Conservation (phyloP, 2,797 vertebrate species). For the Thaleichthys pacificus region DNA sequence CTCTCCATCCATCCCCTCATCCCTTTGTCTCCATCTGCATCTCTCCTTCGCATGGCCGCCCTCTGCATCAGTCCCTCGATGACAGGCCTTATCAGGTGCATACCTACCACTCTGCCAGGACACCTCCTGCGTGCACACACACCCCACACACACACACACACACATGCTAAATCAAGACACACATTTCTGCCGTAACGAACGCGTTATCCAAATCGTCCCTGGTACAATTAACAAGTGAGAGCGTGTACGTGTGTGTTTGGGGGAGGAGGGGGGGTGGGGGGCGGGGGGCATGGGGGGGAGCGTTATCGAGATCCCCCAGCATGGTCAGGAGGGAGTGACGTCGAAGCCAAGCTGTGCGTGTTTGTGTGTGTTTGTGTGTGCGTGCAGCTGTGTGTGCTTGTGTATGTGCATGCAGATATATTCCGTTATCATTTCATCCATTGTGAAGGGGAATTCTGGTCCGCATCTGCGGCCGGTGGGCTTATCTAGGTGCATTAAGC, state of each 20-base stretch:
- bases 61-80: slow-evolving; percentile 29
- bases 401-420: slow-evolving; percentile 41
- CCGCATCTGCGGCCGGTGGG: slow-evolving; percentile 60
- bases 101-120: slow-evolving; percentile 8
- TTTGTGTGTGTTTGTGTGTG: not conserved
- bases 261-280: slow-evolving; percentile 19
- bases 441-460: slow-evolving; percentile 69
- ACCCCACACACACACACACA: not conserved
- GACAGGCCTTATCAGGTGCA: slow-evolving; percentile 54
- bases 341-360: not conserved
- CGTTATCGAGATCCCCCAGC: slow-evolving; percentile 49
- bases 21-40: slow-evolving; percentile 7
- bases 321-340: slow-evolving; percentile 51
- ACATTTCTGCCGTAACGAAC: slow-evolving; percentile 35
- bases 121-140: slow-evolving; percentile 16
- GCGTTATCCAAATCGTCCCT: slow-evolving; percentile 25
- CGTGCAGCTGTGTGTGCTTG: slow-evolving; percentile 20
- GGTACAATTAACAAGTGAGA: slow-evolving; percentile 25
- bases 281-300: slow-evolving; percentile 6
- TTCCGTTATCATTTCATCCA: slow-evolving; percentile 70
- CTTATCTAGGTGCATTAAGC: slow-evolving; percentile 63
- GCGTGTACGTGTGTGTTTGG: not conserved
- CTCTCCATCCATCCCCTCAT: not conserved
- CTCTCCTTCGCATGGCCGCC: slow-evolving; percentile 24
- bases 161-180: not conserved